Evolutionary conservation across 2,888 invertebrate species (phyloP).

Genomic region (Alloscopus bannaensis): DNA sequence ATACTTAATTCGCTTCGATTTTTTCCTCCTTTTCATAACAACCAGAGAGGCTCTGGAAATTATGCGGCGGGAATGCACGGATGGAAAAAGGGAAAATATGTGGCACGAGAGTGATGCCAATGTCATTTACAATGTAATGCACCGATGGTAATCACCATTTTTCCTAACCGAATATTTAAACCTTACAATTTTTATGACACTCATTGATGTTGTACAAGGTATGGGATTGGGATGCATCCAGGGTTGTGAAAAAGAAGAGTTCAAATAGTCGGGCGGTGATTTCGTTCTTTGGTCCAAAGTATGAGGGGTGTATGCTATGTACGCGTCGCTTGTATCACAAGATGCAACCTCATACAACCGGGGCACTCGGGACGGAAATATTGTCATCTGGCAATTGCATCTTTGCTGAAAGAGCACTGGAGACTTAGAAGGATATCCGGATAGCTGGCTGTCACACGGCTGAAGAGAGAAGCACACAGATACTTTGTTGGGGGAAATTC

Average conservation of each 20-base stretch:
- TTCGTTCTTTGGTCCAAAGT: no score
- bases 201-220: no score
- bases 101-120: conserved; percentile 11
- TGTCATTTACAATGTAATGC: neutral
- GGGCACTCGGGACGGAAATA: no score
- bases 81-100: conserved; percentile 12
- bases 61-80: conserved; percentile 1
- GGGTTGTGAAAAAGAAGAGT: no score
- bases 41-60: neutral
- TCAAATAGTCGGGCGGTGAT: no score
- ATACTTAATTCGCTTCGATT: conserved; percentile 36
- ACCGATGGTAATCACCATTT: no score
- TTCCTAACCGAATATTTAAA: no score
- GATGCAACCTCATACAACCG: conserved; percentile 19
- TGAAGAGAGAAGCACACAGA: no score
- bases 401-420: neutral
- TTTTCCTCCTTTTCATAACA: no score
- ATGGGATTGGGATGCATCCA: no score
- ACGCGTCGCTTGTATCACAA: conserved; percentile 16
- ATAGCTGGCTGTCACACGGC: conserved; percentile 1
- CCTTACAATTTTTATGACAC: no score
- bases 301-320: conserved; percentile 43
- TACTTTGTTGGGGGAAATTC: no score
- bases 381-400: conserved; percentile 24
- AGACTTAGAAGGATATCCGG: conserved; percentile 7